phyloP scores from a whole-genome alignment of 2,113 vertebrate genomes.

The Hemiscyllium ocellatum region DNA sequence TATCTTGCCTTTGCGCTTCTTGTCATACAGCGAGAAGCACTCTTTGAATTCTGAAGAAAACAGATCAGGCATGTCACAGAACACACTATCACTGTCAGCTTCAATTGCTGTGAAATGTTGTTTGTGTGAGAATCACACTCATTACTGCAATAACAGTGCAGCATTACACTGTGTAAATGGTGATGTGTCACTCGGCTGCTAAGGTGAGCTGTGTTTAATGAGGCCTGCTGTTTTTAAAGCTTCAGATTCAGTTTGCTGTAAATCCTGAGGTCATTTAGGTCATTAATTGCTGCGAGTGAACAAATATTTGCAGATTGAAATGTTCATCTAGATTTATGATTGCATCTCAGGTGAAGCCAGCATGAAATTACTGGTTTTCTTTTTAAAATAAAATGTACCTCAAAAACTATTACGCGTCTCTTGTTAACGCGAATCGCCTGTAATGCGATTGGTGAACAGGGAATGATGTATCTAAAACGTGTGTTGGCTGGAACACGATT shows the following conservation, averaged over 20 bases:
- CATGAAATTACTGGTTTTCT: background rate
- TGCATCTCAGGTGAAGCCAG: background rate
- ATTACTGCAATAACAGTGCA: background rate
- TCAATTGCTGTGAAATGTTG: background rate
- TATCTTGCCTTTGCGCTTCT: constrained; percentile 82
- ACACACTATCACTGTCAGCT: background rate
- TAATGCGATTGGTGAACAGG: no score
- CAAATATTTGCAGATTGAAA: background rate
- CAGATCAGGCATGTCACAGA: background rate
- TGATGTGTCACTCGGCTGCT: background rate
- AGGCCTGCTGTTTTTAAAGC: background rate
- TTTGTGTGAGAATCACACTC: background rate
- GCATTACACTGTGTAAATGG: background rate
- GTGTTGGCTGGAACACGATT: no score
- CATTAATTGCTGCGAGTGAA: background rate
- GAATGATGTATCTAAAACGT: no score
- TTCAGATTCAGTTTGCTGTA: background rate
- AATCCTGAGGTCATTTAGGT: background rate
- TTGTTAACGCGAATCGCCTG: no score
- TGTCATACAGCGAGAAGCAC: constrained; percentile 93
- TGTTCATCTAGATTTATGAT: background rate
- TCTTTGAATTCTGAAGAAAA: constrained; percentile 80
- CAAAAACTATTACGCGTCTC: background rate
- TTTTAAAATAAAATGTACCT: background rate
- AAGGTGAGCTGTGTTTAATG: background rate